These are phyloP conservation scores for Tipula lateralis DNA, from an alignment of 2,888 invertebrate species.

Conservation along the genomic window DNA sequence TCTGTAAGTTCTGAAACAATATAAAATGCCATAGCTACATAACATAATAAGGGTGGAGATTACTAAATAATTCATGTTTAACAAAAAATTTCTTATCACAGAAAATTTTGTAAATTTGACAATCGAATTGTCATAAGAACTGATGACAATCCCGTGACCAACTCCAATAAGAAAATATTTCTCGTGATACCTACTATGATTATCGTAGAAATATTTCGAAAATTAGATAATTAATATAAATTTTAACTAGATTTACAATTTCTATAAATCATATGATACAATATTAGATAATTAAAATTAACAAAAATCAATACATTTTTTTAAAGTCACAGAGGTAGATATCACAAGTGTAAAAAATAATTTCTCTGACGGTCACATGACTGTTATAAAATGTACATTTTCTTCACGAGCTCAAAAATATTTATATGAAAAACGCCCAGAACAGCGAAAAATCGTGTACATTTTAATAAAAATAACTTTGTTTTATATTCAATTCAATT, in stretches of 20 bases:
- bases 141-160: neutral
- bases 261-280: neutral
- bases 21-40: neutral
- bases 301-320: neutral
- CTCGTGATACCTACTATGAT: neutral
- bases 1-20: neutral
- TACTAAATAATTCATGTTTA: neutral
- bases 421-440: neutral
- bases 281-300: neutral
- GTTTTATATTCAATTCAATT: neutral
- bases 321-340: too few species aligned
- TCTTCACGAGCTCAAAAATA: neutral
- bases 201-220: neutral
- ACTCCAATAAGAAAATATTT: slow-evolving; percentile 2
- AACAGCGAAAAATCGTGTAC: neutral
- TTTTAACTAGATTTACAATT: neutral
- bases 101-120: neutral
- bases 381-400: neutral
- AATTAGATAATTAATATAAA: neutral
- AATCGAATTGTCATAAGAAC: neutral
- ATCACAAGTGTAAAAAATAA: neutral
- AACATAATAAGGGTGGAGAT: neutral
- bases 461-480: neutral
- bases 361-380: neutral
- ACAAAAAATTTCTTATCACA: neutral